Conservation (phyloP, 2,888 invertebrate species). For the Pyrrhia umbra region DNA sequence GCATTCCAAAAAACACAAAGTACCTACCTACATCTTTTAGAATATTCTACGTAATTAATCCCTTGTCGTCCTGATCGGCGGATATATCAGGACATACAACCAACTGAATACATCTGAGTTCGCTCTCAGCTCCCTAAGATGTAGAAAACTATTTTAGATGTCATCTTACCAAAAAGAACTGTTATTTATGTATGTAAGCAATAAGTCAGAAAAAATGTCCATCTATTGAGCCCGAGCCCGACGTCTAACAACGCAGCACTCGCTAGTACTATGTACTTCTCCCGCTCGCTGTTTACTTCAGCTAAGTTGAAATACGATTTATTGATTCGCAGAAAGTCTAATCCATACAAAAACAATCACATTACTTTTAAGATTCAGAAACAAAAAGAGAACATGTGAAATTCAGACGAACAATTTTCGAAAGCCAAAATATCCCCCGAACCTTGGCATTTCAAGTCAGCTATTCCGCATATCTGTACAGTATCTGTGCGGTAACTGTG, state of each 20-base stretch:
- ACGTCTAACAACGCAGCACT: neutral
- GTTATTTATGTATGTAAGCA: neutral
- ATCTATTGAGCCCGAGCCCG: neutral
- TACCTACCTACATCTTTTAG: too few species aligned
- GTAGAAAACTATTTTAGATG: neutral
- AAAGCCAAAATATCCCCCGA: too few species aligned
- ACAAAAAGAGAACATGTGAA: neutral
- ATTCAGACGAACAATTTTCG: neutral
- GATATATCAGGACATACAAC: too few species aligned
- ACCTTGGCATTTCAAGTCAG: neutral
- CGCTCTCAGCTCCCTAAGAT: neutral
- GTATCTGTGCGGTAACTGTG: neutral
- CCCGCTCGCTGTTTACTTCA: conserved; percentile 6
- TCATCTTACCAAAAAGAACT: neutral
- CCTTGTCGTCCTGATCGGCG: too few species aligned
- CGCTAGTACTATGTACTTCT: conserved; percentile 34
- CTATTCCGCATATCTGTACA: neutral
- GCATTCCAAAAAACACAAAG: too few species aligned
- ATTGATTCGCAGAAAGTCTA: conserved; percentile 19
- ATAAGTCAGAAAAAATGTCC: neutral
- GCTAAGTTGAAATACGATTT: neutral
- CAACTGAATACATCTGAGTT: neutral
- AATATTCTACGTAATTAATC: neutral
- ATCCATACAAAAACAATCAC: neutral
- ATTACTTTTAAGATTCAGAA: neutral